These are phyloP conservation scores for Ennomos quercinarius DNA, from an alignment of 2,888 invertebrate genomes.

Conservation along the genomic window DNA sequence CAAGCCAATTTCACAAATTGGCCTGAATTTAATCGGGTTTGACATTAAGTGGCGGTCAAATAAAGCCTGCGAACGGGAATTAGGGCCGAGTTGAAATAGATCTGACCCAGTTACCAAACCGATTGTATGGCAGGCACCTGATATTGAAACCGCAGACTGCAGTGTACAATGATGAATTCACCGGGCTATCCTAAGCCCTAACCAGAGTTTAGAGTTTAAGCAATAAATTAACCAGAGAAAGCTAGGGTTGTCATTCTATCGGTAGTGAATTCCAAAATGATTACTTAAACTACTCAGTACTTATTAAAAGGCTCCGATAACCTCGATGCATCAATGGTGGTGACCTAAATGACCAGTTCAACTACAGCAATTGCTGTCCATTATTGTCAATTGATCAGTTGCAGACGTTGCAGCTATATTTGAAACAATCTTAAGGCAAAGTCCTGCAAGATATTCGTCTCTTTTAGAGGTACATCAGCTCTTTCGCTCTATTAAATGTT, in stretches of 20 bases:
- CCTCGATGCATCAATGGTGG: slow-evolving; percentile 2
- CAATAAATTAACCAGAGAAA: no score
- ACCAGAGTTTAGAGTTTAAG: neutral
- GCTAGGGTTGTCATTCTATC: no score
- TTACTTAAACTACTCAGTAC: no score
- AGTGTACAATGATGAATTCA: neutral
- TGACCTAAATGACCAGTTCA: slow-evolving; percentile 8
- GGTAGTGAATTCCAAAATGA: no score
- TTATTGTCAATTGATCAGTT: slow-evolving; percentile 10
- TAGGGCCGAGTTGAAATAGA: slow-evolving; percentile 30
- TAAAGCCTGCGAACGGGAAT: slow-evolving; percentile 29
- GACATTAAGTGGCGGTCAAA: slow-evolving; percentile 31
- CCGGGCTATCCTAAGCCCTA: neutral
- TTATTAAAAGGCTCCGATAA: no score
- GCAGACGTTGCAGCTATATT: slow-evolving; percentile 3
- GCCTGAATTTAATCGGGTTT: slow-evolving; percentile 23
- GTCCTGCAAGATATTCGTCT: no score
- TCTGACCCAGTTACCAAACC: slow-evolving; percentile 24
- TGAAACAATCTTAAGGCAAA: slow-evolving; percentile 1
- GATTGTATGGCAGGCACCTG: slow-evolving; percentile 11
- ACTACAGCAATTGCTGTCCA: slow-evolving; percentile 7
- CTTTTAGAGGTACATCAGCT: no score
- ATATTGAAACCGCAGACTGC: slow-evolving; percentile 18
- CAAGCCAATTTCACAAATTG: slow-evolving; percentile 25
- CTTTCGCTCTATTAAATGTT: no score